Conservation (phyloP, 2,113 vertebrate genomes). For the Tylochromis polylepis region DNA sequence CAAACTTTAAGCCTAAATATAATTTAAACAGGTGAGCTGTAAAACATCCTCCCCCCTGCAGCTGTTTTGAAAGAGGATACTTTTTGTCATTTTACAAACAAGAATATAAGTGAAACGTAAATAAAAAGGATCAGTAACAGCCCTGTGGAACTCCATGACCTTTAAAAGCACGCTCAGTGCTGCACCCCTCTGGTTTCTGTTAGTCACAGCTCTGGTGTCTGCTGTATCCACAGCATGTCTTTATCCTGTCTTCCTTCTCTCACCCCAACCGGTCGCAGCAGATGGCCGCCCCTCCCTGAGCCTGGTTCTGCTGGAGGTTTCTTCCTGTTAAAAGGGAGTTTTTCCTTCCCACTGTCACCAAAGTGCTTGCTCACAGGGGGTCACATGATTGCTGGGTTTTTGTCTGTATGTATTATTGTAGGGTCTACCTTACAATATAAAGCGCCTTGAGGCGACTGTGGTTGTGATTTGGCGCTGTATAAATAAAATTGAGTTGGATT, state of each 20-base stretch:
- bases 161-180: background rate
- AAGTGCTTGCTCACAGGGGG: background rate
- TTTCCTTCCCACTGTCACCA: background rate
- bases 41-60: too few species aligned
- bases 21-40: background rate
- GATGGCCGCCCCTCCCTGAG: background rate
- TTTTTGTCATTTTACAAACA: too few species aligned
- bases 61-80: too few species aligned
- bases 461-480: accelerated
- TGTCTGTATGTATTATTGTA: background rate
- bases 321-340: background rate
- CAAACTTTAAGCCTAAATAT: background rate
- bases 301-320: background rate
- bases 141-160: background rate
- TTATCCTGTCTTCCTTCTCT: too few species aligned
- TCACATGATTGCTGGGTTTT: background rate
- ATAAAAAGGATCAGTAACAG: background rate
- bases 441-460: background rate
- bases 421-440: background rate
- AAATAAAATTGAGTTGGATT: background rate
- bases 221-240: too few species aligned
- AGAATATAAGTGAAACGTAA: background rate
- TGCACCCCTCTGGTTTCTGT: background rate
- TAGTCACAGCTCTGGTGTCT: too few species aligned
- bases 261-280: background rate